A percentile compares a stretch with the other conserved stretches of the same genome.
These are phyloP conservation scores for Helicolenus hilgendorfi DNA, from an alignment of 2,797 vertebrate genomes.

Conservation along the genomic window DNA sequence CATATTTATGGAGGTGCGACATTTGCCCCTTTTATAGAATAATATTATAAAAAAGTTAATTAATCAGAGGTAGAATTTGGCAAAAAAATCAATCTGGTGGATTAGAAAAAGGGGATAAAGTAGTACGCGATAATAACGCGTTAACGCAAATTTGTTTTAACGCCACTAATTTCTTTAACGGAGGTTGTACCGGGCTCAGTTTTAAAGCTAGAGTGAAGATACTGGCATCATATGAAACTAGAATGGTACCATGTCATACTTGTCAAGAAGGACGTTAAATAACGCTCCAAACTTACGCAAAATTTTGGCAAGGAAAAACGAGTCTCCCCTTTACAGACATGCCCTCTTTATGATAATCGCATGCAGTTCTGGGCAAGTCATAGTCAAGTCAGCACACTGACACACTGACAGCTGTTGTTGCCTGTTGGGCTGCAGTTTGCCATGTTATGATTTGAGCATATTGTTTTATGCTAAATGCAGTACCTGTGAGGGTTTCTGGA, in stretches of 20 bases:
- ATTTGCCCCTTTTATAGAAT: constrained; percentile 15
- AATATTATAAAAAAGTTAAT: constrained; percentile 43
- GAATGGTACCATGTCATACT: too few relatives aligned
- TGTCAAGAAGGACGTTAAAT: too few relatives aligned
- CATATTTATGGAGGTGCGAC: constrained; percentile 50
- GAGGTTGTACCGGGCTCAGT: not conserved
- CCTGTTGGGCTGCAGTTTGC: rapidly evolving
- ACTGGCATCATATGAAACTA: not conserved
- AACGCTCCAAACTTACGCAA: too few relatives aligned
- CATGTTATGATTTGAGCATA: too few relatives aligned
- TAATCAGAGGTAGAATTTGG: constrained; percentile 20
- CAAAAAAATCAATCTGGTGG: not conserved
- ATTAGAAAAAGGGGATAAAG: not conserved
- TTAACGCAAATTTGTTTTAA: not conserved
- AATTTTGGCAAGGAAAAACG: too few relatives aligned
- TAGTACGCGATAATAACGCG: not conserved
- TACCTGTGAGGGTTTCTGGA: too few relatives aligned
- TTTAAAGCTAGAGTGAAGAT: not conserved
- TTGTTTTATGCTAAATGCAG: too few relatives aligned
- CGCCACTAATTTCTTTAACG: not conserved
- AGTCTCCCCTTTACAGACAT: too few relatives aligned
- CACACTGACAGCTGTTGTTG: too few relatives aligned
- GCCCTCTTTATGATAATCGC: too few relatives aligned
- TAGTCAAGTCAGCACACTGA: too few relatives aligned
- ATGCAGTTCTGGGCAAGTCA: too few relatives aligned